phyloP scores from a whole-genome alignment of 2,888 invertebrate genomes.

The Stenichneumon culpator region DNA sequence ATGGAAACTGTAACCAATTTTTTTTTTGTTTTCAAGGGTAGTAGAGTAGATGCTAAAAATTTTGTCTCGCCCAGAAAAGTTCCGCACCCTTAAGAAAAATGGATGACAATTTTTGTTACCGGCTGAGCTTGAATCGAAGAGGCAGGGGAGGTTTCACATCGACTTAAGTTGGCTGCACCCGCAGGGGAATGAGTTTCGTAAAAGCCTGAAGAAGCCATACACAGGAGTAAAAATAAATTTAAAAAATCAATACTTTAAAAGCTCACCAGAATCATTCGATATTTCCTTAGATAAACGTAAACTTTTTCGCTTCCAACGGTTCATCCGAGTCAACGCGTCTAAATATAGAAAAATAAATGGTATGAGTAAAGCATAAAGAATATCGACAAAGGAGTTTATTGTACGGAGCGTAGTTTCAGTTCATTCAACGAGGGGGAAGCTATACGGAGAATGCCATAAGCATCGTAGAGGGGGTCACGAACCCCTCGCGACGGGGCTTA shows the following conservation, averaged over 20 bases:
- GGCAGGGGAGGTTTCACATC: too few species aligned
- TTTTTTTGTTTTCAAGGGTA: too few species aligned
- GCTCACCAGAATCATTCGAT: background rate
- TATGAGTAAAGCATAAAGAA: background rate
- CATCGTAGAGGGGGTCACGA: background rate
- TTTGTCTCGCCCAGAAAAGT: too few species aligned
- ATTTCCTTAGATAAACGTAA: background rate
- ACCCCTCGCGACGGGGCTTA: slow-evolving; percentile 72
- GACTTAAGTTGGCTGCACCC: too few species aligned
- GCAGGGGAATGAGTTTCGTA: too few species aligned
- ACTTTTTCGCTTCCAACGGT: background rate
- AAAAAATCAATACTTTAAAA: background rate
- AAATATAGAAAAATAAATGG: background rate
- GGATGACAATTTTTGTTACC: too few species aligned
- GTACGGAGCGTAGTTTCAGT: background rate
- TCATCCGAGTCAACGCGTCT: background rate
- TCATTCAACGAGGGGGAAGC: background rate
- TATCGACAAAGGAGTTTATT: background rate
- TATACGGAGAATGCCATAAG: background rate
- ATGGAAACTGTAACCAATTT: too few species aligned
- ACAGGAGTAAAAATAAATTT: too few species aligned
- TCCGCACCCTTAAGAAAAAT: too few species aligned
- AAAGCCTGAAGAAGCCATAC: too few species aligned
- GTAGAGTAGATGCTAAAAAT: too few species aligned
- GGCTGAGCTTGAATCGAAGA: background rate